Evolutionary conservation across 2,113 vertebrate species (phyloP), one percentile per base, ranked within the genome.

Genomic region (Otocyon megalotis): DNA sequence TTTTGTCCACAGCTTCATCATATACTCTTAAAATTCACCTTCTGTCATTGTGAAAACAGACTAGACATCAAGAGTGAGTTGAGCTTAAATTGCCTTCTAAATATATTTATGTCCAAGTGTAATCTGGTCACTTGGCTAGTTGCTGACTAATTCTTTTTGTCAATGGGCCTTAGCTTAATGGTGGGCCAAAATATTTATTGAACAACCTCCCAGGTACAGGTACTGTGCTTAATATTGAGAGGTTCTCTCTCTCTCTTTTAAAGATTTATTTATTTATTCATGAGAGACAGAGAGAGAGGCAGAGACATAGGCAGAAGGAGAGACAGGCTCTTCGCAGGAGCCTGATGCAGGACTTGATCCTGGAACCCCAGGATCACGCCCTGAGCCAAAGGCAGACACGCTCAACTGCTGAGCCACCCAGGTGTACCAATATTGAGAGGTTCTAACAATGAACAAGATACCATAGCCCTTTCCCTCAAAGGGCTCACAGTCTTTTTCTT

Each of bases 101-200:
- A 88, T 81, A 92, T 15, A 69, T 14, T 30, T 60, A 20, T 72
- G 69, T 20, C 35, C 65, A 54, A 94, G 76, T 86, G 54, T 92
- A 92, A 48, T 92, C 24, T 96, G 48, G 11, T 35, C 50, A 53
- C 63, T 95, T 97, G 53, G 22, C 26, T 67, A 5, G 54, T 91
- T 79, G 53, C 87, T 93, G 58, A 54, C 35, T 60, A 15, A 43
- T 93, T 85, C 8, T 89, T 92, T 95, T 71, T 91, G 53, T 96
- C 60, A 96, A 26, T 94, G 85, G 72, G 20, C 48, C 56, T 93
- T 77, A 58, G 48, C 62, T 88, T 94, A 90, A 87, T 94, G 81
- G 56, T 28, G 54, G 50, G 65, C 54, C 77, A 76, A 43, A 87
- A 80, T 87, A 60, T 92, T 88, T 92, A 71, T 85, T 53, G 56